Evolutionary conservation across 2,113 vertebrate species (phyloP).

Genomic region (Larimichthys crocea): DNA sequence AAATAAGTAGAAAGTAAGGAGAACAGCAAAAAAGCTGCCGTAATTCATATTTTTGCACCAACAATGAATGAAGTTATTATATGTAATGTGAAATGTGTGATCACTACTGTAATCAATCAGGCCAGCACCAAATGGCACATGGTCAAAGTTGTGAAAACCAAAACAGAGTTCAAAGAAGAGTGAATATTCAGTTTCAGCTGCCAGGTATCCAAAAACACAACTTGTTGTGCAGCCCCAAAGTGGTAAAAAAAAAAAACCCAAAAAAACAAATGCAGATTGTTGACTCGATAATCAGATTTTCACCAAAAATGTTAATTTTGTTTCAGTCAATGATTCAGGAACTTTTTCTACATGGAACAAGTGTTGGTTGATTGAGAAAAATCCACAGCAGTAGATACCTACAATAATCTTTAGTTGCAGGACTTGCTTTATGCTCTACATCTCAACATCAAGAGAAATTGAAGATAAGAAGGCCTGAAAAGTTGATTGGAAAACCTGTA

Average conservation of each 20-base stretch:
- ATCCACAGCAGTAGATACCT: neutral
- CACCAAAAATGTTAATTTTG: too few species aligned
- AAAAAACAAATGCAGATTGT: too few species aligned
- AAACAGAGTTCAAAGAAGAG: too few species aligned
- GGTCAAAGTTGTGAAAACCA: neutral
- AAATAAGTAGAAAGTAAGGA: too few species aligned
- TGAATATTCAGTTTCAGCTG: neutral
- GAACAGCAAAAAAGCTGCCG: too few species aligned
- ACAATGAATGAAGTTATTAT: neutral
- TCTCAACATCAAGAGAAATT: neutral
- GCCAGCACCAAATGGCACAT: neutral
- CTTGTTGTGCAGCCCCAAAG: too few species aligned
- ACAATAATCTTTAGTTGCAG: neutral
- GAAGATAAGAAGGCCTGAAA: neutral
- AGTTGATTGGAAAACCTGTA: conserved; percentile 21
- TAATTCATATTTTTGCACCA: too few species aligned
- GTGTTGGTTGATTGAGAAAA: neutral
- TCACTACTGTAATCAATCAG: neutral
- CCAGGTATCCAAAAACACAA: too few species aligned
- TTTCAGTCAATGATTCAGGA: too few species aligned
- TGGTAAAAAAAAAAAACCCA: too few species aligned
- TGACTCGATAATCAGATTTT: too few species aligned
- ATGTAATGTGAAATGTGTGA: neutral
- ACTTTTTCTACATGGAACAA: too few species aligned
- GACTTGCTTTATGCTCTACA: neutral